Evolutionary conservation across 2,113 vertebrate genomes (phyloP).

Genomic region (Lipophrys pholis): DNA sequence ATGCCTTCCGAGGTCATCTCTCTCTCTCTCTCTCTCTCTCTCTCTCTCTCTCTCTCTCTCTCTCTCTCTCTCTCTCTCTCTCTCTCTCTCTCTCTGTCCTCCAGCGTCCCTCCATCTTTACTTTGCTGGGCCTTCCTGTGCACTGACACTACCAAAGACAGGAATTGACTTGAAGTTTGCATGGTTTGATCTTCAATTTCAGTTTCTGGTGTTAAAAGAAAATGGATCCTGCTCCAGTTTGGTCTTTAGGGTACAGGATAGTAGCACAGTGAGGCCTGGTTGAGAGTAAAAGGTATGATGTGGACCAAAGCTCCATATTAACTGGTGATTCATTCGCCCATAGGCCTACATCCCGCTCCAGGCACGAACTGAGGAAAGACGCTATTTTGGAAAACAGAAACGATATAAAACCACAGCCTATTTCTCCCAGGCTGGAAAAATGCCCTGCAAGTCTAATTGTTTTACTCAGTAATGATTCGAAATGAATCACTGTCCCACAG

Average conservation of each 20-base stretch:
- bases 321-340: neutral
- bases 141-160: neutral
- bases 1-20: constrained; percentile 57
- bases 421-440: neutral
- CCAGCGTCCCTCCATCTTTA: too few relatives aligned
- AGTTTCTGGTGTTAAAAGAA: neutral
- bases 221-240: neutral
- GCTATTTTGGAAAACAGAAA: too few relatives aligned
- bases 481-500: neutral
- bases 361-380: too few relatives aligned
- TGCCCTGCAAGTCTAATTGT: neutral
- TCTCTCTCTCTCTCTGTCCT: neutral
- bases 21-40: constrained; percentile 17
- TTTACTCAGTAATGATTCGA: constrained; percentile 1
- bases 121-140: neutral
- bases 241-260: neutral
- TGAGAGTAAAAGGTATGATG: too few relatives aligned
- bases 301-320: neutral
- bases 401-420: too few relatives aligned
- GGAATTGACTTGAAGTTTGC: neutral
- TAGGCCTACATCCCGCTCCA: too few relatives aligned
- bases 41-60: constrained; percentile 11
- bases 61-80: neutral
- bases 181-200: neutral
- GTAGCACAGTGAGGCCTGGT: neutral